Evolutionary conservation across 2,797 vertebrate species (phyloP), one percentile per base, ranked within the genome.

Genomic region (Melanotaenia parkinsoni): DNA sequence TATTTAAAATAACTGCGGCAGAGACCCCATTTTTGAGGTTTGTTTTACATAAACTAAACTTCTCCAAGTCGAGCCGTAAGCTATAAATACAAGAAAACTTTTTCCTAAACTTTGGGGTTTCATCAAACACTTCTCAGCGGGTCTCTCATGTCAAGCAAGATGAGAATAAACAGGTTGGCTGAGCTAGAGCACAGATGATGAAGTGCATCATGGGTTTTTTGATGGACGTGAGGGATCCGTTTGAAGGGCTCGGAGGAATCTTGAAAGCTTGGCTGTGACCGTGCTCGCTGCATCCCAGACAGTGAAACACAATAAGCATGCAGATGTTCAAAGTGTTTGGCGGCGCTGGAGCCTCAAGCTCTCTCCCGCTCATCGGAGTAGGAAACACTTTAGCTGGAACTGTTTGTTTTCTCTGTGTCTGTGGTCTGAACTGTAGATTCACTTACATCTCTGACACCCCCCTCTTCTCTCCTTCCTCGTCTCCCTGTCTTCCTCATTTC

Each of bases 381-480:
- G 93, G 92, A 94, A 94, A 93, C 91, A 90, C 91, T 93, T 93
- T 80, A 87, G 90, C 88, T 91, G 79, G 84, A 90, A 86, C 81
- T 90, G 91, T 93, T 94, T 93, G 91, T 94, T 93, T 93, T 94
- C 86, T 86, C 88, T 90, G 80, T 82, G 88, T 94, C 91, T 93
- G 91, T 88, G 90, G 90, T 92, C 86, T 90, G 88, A 91, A 88
- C 88, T 92, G 89, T 86, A 89, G 85, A 92, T 93, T 91, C 76
- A 87, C 90, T 92, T 91, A 91, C 90, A 90, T 89, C 86, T 90
- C 86, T 88, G 35, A 68, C 63, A 61, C 33, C 61, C 58, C 38
- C 56, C n/a, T 14, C 5, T 3, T 16, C 5, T 35, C 43, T 6
- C 28, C 51, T 9, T 38, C 33, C 65, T 50, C 30, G 56, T 33